These are phyloP conservation scores for Centropristis striata DNA, from an alignment of 2,113 vertebrate genomes.

Conservation along the genomic window DNA sequence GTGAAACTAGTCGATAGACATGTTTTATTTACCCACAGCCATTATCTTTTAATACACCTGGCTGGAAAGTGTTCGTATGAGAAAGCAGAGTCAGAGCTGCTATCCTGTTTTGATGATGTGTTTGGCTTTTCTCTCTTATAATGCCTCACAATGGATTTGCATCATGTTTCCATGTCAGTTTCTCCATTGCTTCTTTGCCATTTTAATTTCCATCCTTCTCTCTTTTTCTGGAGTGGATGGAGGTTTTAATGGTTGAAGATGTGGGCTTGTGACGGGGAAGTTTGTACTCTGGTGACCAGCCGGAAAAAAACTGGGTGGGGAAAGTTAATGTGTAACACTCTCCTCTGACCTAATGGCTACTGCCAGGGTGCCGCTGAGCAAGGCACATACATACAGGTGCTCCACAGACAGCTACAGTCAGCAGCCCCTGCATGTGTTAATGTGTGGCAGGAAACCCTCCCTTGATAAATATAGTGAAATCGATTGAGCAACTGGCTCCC, in stretches of 20 bases:
- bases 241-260: conserved; percentile 32
- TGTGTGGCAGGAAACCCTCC: conserved; percentile 41
- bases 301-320: conserved; percentile 64
- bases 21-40: neutral
- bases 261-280: conserved; percentile 56
- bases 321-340: conserved; percentile 73
- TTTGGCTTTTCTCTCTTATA: conserved; percentile 42
- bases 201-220: conserved; percentile 38
- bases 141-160: conserved; percentile 53
- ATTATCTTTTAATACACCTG: conserved; percentile 22
- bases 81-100: neutral
- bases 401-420: neutral
- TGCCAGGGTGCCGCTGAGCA: conserved; percentile 64
- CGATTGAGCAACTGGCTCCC: conserved; percentile 76
- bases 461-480: conserved; percentile 60
- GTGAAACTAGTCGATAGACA: conserved; percentile 33
- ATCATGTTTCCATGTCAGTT: conserved; percentile 72
- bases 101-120: neutral
- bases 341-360: conserved; percentile 32
- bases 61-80: conserved; percentile 43
- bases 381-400: conserved; percentile 50
- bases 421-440: neutral
- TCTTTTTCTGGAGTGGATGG: conserved; percentile 29
- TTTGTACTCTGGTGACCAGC: conserved; percentile 40
- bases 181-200: conserved; percentile 50